Evolutionary conservation across 2,797 vertebrate genomes (phyloP).

Genomic region (Microctenopoma stevenorrisi): DNA sequence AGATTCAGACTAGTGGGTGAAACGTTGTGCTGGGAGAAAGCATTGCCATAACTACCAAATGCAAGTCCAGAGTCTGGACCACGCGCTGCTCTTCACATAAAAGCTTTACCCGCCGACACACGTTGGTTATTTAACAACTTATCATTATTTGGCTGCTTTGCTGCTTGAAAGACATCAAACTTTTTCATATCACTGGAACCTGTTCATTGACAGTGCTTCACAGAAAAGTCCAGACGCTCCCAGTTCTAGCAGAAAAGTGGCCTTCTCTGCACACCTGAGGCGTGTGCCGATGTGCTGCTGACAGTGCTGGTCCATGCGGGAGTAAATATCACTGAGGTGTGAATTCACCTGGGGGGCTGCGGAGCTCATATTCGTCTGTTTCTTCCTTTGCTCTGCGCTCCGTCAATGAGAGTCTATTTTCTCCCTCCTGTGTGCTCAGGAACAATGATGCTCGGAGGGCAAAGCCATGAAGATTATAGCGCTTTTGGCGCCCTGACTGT

Average conservation of each 20-base stretch:
- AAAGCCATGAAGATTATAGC: slow-evolving; percentile 6
- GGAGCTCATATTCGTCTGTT: slow-evolving; percentile 46
- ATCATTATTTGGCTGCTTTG: neutral
- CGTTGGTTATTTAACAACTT: neutral
- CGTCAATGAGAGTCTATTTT: slow-evolving; percentile 22
- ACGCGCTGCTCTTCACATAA: too few relatives aligned
- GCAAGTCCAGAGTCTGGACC: too few relatives aligned
- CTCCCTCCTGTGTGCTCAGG: neutral
- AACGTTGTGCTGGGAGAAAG: too few relatives aligned
- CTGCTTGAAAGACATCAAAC: neutral
- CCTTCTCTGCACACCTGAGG: slow-evolving; percentile 43
- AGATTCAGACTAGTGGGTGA: too few relatives aligned
- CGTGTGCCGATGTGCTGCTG: slow-evolving; percentile 59
- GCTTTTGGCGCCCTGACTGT: neutral
- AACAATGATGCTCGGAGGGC: slow-evolving; percentile 6
- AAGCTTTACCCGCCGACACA: neutral
- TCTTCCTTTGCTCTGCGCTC: slow-evolving; percentile 20
- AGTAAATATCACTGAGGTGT: slow-evolving; percentile 69
- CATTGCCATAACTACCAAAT: too few relatives aligned
- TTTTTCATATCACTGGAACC: slow-evolving; percentile 5
- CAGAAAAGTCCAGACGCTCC: slow-evolving; percentile 15
- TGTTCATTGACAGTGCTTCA: slow-evolving; percentile 40
- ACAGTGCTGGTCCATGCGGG: slow-evolving; percentile 38
- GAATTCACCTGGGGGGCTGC: slow-evolving; percentile 54
- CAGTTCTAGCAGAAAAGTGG: slow-evolving; percentile 7